Conservation (phyloP, 2,797 vertebrate genomes). For the Babyrousa celebensis region DNA sequence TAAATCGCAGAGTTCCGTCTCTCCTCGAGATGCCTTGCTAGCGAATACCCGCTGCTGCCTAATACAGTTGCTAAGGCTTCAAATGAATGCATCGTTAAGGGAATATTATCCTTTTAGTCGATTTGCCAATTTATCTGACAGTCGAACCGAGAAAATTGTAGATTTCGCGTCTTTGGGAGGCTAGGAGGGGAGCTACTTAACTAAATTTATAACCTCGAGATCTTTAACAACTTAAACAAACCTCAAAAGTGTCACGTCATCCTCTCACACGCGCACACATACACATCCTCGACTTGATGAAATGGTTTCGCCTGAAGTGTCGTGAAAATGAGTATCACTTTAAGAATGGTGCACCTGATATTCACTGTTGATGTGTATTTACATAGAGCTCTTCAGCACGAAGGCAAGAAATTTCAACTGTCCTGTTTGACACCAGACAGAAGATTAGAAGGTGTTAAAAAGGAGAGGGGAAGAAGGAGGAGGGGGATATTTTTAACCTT, state of each 20-base stretch:
- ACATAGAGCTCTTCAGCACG: slow-evolving; percentile 5
- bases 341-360: slow-evolving; percentile 77
- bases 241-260: slow-evolving; percentile 83
- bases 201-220: slow-evolving; percentile 72
- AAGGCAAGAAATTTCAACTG: slow-evolving; percentile 63
- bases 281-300: slow-evolving; percentile 47
- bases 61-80: slow-evolving; percentile 87
- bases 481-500: slow-evolving; percentile 23
- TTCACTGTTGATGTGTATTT: slow-evolving; percentile 73
- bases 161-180: slow-evolving; percentile 67
- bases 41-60: slow-evolving; percentile 76
- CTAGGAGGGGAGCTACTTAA: slow-evolving; percentile 55
- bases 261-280: slow-evolving; percentile 14
- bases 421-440: slow-evolving; percentile 25
- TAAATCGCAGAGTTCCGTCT: slow-evolving; percentile 79
- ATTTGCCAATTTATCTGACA: slow-evolving; percentile 87
- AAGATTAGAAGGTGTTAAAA: slow-evolving; percentile 38
- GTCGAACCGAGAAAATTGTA: slow-evolving; percentile 83
- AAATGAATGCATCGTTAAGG: slow-evolving; percentile 76
- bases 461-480: not conserved
- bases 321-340: slow-evolving; percentile 71
- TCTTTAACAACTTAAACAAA: slow-evolving; percentile 78
- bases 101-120: slow-evolving; percentile 82
- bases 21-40: slow-evolving; percentile 61
- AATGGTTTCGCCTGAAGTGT: slow-evolving; percentile 69